Conservation (phyloP, 2,113 vertebrate genomes). For the Pituophis catenifer region DNA sequence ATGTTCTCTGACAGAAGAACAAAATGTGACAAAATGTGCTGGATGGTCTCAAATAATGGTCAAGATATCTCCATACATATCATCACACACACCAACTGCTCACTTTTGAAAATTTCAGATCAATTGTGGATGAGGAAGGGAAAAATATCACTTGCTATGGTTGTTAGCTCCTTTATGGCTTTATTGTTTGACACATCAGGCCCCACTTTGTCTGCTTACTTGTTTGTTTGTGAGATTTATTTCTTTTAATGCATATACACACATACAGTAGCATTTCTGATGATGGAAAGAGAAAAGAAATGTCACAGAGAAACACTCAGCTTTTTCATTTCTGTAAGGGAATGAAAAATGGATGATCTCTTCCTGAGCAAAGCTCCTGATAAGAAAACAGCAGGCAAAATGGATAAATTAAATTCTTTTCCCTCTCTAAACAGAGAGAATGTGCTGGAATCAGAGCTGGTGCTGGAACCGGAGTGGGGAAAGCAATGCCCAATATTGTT, state of each 20-base stretch:
- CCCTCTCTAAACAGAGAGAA: neutral
- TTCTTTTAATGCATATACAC: neutral
- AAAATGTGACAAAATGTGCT: neutral
- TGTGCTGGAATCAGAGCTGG: neutral
- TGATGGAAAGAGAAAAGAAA: neutral
- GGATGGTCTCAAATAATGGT: neutral
- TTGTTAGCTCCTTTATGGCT: neutral
- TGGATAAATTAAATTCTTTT: neutral
- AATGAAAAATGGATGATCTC: neutral
- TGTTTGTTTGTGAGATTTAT: neutral
- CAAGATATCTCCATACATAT: neutral
- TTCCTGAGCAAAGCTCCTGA: neutral
- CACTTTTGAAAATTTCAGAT: neutral
- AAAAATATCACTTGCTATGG: neutral
- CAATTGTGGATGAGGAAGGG: neutral
- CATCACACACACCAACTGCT: neutral
- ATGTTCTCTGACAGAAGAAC: neutral
- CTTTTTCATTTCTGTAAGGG: neutral
- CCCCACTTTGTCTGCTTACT: neutral
- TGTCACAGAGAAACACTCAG: neutral
- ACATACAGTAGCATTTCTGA: neutral
- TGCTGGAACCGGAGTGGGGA: neutral
- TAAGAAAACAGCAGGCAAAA: neutral
- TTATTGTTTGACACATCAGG: neutral
- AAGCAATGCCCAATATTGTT: neutral